Percentiles rank a stretch among this genome's conserved stretches.
Conservation (phyloP, 2,797 vertebrate species). For the Poecile montanus region DNA sequence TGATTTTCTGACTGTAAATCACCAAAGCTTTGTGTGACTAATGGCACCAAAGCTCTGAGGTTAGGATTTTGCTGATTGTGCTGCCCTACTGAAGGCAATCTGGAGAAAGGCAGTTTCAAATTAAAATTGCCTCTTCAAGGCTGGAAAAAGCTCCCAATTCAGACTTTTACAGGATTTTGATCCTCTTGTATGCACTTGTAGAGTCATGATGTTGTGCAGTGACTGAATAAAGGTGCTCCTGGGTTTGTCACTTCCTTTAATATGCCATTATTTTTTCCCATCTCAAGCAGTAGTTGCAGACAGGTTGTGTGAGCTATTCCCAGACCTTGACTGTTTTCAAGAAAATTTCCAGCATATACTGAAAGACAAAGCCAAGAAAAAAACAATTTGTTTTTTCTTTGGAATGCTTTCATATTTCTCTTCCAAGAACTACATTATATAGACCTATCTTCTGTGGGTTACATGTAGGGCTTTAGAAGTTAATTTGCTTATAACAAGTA, state of each 20-base stretch:
- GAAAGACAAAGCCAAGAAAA: slow-evolving; percentile 23
- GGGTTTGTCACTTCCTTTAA: background rate
- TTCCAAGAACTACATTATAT: background rate
- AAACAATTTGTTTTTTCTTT: background rate
- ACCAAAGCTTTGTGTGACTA: slow-evolving; percentile 34
- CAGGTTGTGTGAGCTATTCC: background rate
- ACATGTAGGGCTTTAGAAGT: background rate
- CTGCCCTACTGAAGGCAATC: slow-evolving; percentile 9
- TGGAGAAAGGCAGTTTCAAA: background rate
- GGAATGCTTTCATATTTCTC: background rate
- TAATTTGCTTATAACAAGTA: background rate
- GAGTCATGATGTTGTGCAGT: background rate
- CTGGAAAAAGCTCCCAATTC: slow-evolving; percentile 6
- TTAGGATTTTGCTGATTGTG: slow-evolving; percentile 55
- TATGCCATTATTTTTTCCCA: background rate
- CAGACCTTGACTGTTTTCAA: background rate
- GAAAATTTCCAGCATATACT: background rate
- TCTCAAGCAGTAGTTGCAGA: background rate
- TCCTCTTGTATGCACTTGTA: background rate
- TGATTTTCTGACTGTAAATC: slow-evolving; percentile 54
- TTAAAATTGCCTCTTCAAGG: slow-evolving; percentile 39
- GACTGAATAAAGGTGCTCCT: background rate
- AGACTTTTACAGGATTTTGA: background rate
- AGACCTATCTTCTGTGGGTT: background rate
- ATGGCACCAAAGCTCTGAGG: slow-evolving; percentile 10